Conservation (phyloP, 1,140 invertebrate species). For the Diorhabda elongata region DNA sequence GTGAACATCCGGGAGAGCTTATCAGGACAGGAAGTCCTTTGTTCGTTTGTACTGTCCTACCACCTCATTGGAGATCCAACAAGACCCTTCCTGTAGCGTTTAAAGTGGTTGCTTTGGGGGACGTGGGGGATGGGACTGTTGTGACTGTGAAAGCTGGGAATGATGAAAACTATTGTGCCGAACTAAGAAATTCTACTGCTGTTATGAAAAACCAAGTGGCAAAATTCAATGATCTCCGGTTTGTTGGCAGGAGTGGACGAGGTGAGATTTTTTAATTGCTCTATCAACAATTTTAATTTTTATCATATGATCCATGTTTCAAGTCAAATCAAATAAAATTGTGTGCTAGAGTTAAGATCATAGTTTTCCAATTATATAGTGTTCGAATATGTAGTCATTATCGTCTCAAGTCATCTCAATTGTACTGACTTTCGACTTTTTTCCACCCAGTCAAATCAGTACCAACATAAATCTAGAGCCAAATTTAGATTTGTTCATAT, state of each 20-base stretch:
- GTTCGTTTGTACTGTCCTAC: slow-evolving; percentile 88
- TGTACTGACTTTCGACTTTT: too few species aligned
- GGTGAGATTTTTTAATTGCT: slow-evolving; percentile 60
- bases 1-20: slow-evolving; percentile 88
- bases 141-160: slow-evolving; percentile 95
- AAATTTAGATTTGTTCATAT: too few species aligned
- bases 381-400: too few species aligned
- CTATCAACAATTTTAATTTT: too few species aligned
- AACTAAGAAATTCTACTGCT: slow-evolving; percentile 88
- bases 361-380: too few species aligned
- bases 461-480: too few species aligned
- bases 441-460: too few species aligned
- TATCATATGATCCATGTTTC: too few species aligned
- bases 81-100: slow-evolving; percentile 95
- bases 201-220: slow-evolving; percentile 97
- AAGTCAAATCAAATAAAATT: too few species aligned
- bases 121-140: slow-evolving; percentile 91
- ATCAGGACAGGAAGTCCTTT: slow-evolving; percentile 89
- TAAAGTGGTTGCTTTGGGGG: slow-evolving; percentile 86
- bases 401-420: too few species aligned
- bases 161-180: slow-evolving; percentile 95
- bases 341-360: too few species aligned
- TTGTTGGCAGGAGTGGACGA: slow-evolving; percentile 94
- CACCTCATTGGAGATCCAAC: slow-evolving; percentile 94
- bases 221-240: slow-evolving; percentile 96